These are phyloP conservation scores for Sinonovacula constricta DNA, from an alignment of 1,140 invertebrate species.

Conservation along the genomic window DNA sequence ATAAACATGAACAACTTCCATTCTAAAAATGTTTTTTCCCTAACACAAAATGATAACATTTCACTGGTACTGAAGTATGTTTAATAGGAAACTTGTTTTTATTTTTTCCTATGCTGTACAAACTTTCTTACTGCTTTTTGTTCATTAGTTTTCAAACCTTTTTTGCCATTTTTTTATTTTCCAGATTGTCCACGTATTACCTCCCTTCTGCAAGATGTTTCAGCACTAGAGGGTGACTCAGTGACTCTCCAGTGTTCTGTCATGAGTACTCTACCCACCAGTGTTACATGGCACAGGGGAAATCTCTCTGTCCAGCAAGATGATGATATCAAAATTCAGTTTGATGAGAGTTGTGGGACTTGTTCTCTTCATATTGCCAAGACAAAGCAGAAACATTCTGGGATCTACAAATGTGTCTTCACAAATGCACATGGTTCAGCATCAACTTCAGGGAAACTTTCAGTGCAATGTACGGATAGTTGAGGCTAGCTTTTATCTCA, in stretches of 20 bases:
- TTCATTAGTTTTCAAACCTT: no score
- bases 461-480: constrained; percentile 62
- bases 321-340: constrained; percentile 46
- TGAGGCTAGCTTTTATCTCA: background rate
- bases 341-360: constrained; percentile 56
- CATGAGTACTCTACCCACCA: constrained; percentile 50
- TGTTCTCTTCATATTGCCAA: constrained; percentile 57
- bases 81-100: no score
- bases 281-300: constrained; percentile 65
- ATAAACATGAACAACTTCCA: no score
- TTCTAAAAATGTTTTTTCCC: no score
- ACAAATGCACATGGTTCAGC: constrained; percentile 64
- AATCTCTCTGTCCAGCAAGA: constrained; percentile 39
- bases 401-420: constrained; percentile 62
- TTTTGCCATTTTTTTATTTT: constrained; percentile 4
- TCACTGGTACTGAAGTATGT: no score
- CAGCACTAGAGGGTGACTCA: constrained; percentile 54
- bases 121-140: no score
- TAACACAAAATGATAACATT: no score
- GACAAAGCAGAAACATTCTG: constrained; percentile 49
- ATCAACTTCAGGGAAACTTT: constrained; percentile 54
- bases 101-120: no score
- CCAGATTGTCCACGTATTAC: constrained; percentile 66
- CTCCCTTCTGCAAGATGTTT: constrained; percentile 58
- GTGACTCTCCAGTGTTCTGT: constrained; percentile 61